A percentile compares a stretch with the other conserved stretches of the same genome.
phyloP scores from a whole-genome alignment of 2,113 vertebrate species.

The Nothoprocta perdicaria region DNA sequence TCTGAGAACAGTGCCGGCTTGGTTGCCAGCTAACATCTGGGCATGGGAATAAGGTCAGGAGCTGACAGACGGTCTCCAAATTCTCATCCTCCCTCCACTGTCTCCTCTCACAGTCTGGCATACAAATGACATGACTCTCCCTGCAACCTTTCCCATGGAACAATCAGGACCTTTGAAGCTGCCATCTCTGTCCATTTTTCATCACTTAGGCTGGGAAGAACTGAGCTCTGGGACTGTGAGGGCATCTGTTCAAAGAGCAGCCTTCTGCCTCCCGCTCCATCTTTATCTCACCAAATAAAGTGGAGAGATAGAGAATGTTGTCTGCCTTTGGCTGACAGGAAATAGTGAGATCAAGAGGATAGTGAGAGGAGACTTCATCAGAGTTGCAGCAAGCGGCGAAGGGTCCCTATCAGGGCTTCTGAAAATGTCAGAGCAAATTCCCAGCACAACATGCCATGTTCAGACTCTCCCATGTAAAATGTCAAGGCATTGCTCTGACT shows the following conservation, averaged over 20 bases:
- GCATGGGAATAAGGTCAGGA: constrained; percentile 42
- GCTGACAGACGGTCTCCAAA: background rate
- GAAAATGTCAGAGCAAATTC: background rate
- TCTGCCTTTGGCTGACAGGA: background rate
- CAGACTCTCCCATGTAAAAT: background rate
- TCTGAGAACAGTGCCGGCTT: background rate
- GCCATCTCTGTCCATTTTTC: background rate
- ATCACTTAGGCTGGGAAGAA: background rate
- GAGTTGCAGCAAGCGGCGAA: background rate
- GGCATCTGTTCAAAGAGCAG: background rate
- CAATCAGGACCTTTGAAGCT: background rate
- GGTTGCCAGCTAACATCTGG: constrained; percentile 31
- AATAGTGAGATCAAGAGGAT: background rate
- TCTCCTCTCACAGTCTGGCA: background rate
- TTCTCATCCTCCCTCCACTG: background rate
- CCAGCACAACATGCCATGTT: background rate
- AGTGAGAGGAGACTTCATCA: background rate
- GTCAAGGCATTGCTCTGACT: background rate
- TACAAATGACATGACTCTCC: background rate
- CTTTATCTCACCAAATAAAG: background rate
- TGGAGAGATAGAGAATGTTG: rapidly evolving
- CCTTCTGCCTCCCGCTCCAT: background rate
- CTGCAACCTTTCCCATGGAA: constrained; percentile 21
- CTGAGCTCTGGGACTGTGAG: background rate
- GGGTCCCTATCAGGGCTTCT: background rate